phyloP scores from a whole-genome alignment of 2,113 vertebrate species.

The Scortum barcoo region DNA sequence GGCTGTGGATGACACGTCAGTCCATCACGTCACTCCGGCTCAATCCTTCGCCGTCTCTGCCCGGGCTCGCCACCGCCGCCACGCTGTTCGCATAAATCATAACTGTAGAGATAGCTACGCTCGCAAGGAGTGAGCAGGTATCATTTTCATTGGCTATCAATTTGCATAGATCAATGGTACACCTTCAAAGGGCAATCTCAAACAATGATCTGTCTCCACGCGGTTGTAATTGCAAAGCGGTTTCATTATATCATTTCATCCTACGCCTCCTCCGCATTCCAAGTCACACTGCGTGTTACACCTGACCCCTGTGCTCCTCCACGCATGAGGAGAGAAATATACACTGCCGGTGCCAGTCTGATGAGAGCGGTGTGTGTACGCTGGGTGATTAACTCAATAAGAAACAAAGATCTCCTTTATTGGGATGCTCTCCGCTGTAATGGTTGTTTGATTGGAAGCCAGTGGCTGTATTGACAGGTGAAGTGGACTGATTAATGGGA shows the following conservation, averaged over 20 bases:
- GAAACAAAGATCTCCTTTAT: constrained; percentile 81
- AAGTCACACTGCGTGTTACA: constrained; percentile 55
- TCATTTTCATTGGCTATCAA: constrained; percentile 56
- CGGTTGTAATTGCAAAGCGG: constrained; percentile 68
- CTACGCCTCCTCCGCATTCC: constrained; percentile 63
- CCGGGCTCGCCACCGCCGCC: constrained; percentile 13
- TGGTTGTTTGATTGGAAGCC: constrained; percentile 82
- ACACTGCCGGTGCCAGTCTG: constrained; percentile 57
- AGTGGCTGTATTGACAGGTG: constrained; percentile 84
- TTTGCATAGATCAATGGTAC: constrained; percentile 62
- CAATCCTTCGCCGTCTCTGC: constrained; percentile 22
- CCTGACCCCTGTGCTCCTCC: constrained; percentile 71
- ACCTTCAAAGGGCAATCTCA: constrained; percentile 62
- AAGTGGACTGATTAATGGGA: constrained; percentile 87
- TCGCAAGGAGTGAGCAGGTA: constrained; percentile 26
- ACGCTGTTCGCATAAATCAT: constrained; percentile 43
- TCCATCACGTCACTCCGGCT: constrained; percentile 54
- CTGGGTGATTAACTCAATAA: constrained; percentile 81
- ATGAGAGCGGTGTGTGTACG: constrained; percentile 56
- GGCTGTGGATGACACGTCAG: constrained; percentile 57
- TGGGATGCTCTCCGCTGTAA: constrained; percentile 78
- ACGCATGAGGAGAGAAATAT: constrained; percentile 55
- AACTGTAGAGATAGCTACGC: constrained; percentile 42
- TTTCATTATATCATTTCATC: constrained; percentile 64
- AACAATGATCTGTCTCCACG: constrained; percentile 56